Percentiles rank a stretch among this genome's conserved stretches.
Conservation (phyloP, 2,888 invertebrate species). For the Synanthedon tipuliformis region DNA sequence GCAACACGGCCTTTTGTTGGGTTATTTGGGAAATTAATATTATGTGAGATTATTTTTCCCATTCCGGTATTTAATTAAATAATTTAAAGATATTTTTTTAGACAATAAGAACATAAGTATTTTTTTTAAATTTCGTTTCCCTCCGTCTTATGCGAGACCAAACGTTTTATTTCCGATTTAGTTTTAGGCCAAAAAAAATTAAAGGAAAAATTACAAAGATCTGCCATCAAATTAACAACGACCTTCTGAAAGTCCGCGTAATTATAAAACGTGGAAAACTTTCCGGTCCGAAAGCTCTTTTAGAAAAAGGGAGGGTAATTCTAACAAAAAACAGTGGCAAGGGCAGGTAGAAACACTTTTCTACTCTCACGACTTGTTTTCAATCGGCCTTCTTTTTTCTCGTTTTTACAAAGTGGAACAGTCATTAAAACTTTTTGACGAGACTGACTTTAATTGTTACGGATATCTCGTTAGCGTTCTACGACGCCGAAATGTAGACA, state of each 20-base stretch:
- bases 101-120: too few species aligned
- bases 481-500: constrained; percentile 9
- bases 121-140: too few species aligned
- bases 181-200: constrained; percentile 6
- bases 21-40: constrained; percentile 28
- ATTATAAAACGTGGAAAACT: constrained; percentile 23
- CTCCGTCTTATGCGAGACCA: too few species aligned
- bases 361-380: constrained; percentile 30
- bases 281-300: constrained; percentile 13
- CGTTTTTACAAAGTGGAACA: constrained; percentile 32
- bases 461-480: constrained; percentile 43
- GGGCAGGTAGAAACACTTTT: constrained; percentile 12
- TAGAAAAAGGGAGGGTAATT: constrained; percentile 19
- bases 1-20: constrained; percentile 20
- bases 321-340: constrained; percentile 13
- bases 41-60: constrained; percentile 10
- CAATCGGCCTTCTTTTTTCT: constrained; percentile 29
- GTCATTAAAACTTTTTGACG: constrained; percentile 61
- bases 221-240: constrained; percentile 22
- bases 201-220: constrained; percentile 10
- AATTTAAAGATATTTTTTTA: too few species aligned
- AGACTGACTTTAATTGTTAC: constrained; percentile 45
- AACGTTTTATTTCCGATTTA: too few species aligned
- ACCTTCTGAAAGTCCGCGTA: constrained; percentile 19
- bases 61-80: too few species aligned